Evolutionary conservation across 2,797 vertebrate genomes (phyloP), one percentile per base, ranked within the genome.

Genomic region (Oreochromis mossambicus): DNA sequence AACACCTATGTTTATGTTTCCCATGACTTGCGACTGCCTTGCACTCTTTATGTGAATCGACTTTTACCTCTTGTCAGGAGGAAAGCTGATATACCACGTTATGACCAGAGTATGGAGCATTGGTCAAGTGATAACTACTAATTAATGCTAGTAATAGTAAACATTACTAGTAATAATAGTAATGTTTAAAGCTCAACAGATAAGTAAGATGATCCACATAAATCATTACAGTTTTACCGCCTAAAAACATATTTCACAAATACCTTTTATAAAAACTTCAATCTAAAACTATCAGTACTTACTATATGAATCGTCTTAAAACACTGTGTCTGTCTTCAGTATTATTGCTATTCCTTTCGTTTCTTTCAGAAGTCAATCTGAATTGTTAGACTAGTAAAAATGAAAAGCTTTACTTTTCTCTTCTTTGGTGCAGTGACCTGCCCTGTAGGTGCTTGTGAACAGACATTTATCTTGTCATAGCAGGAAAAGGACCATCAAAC

Each of bases 51-150:
- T 43, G 12, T 29, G 12, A 29, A 24, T 55, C 4, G 4, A 29
- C 13, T 56, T 56, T 56, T 24, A 13, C 24, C 12, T 56, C 12
- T 29, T 56, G 24, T 73, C 38, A 83, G 7, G 4, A 15, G 19
- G 15, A 63, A 52, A 21, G 13, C 43, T 82, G 29, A 84, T 24
- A 32, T 24, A n/a, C 78, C 78, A 50, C 58, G 7, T 63, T 11
- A 34, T 73, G 55, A 82, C 10, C 36, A 29, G 36, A 83, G 70
- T 55, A 26, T 21, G 48, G 32, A 75, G 41, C n/a, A 4, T 73
- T 3, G 5, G 21, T 77, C 43, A 46, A 5, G 14, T 43, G 29
- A 54, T 1, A 29, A 51, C 2, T 29, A 6, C 36, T 54, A 55
- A 52, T 66, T n/a, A 55, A 29, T 21, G 13, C 11, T 21, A 63